Evolutionary conservation across 1,140 invertebrate species (phyloP).

Genomic region (Plectrocnemia conspersa): DNA sequence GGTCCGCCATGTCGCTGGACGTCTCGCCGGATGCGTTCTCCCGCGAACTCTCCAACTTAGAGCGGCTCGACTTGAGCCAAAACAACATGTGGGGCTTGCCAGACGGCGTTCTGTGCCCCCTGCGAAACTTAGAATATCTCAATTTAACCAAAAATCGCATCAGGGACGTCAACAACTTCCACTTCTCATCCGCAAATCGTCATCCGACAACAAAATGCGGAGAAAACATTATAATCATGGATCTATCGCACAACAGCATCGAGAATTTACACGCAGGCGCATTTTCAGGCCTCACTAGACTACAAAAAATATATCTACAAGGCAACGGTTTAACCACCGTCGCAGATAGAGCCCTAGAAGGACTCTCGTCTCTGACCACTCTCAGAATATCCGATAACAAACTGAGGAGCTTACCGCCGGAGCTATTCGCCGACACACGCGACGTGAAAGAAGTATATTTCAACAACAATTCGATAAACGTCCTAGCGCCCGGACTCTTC

Average conservation of each 20-base stretch:
- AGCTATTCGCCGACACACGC: slow-evolving; percentile 73
- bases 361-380: slow-evolving; percentile 67
- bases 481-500: slow-evolving; percentile 80
- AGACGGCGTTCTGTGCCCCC: slow-evolving; percentile 73
- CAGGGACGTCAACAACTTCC: slow-evolving; percentile 70
- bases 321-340: slow-evolving; percentile 70
- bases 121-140: slow-evolving; percentile 69
- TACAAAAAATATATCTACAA: slow-evolving; percentile 62
- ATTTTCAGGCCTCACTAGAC: slow-evolving; percentile 63
- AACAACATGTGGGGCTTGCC: slow-evolving; percentile 86
- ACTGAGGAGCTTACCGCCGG: slow-evolving; percentile 73
- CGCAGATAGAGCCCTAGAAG: slow-evolving; percentile 76
- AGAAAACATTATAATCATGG: slow-evolving; percentile 66
- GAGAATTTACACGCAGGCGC: slow-evolving; percentile 71
- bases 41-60: slow-evolving; percentile 66
- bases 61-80: slow-evolving; percentile 76
- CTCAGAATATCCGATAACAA: slow-evolving; percentile 79
- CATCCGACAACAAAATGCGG: slow-evolving; percentile 63
- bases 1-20: slow-evolving; percentile 79
- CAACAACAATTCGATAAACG: slow-evolving; percentile 81
- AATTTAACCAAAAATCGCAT: slow-evolving; percentile 80
- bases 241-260: slow-evolving; percentile 79
- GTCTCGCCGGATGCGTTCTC: slow-evolving; percentile 70
- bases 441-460: slow-evolving; percentile 79
- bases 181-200: slow-evolving; percentile 61